phyloP scores from a whole-genome alignment of 2,888 invertebrate species.

The Agonopterix alstromeriana region DNA sequence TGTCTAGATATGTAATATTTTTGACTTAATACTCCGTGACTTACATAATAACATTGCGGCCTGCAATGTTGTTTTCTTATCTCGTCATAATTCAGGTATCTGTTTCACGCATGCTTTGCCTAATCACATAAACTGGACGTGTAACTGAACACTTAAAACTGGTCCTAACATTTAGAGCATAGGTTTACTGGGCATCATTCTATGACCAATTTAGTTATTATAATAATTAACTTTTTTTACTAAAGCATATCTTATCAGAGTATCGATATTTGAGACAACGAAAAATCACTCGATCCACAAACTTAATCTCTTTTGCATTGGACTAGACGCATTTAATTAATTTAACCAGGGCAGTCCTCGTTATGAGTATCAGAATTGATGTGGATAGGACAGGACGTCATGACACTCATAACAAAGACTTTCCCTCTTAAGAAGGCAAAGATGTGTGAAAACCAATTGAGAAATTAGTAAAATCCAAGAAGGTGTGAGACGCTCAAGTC shows the following conservation, averaged over 20 bases:
- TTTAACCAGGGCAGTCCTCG: slow-evolving; percentile 20
- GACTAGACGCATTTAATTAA: slow-evolving; percentile 73
- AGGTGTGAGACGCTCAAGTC: slow-evolving; percentile 31
- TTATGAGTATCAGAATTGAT: too few relatives aligned
- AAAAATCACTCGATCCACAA: slow-evolving; percentile 60
- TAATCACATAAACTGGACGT: slow-evolving; percentile 70
- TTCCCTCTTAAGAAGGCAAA: slow-evolving; percentile 56
- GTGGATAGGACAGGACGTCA: too few relatives aligned
- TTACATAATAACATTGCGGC: slow-evolving; percentile 14
- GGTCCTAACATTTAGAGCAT: slow-evolving; percentile 55
- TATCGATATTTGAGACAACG: slow-evolving; percentile 40
- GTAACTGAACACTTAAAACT: slow-evolving; percentile 67
- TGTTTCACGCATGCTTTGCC: slow-evolving; percentile 69
- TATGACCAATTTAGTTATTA: slow-evolving; percentile 38
- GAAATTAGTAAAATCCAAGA: slow-evolving; percentile 40
- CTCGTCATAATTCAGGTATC: slow-evolving; percentile 54
- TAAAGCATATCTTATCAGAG: slow-evolving; percentile 46
- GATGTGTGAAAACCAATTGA: slow-evolving; percentile 67
- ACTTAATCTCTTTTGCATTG: slow-evolving; percentile 73
- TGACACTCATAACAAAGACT: too few relatives aligned
- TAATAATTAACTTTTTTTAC: slow-evolving; percentile 37
- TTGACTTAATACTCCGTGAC: slow-evolving; percentile 10
- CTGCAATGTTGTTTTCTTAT: slow-evolving; percentile 14
- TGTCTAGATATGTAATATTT: slow-evolving; percentile 40
- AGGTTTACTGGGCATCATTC: slow-evolving; percentile 35